phyloP scores from a whole-genome alignment of 2,888 invertebrate genomes.

The Melipona beecheii region DNA sequence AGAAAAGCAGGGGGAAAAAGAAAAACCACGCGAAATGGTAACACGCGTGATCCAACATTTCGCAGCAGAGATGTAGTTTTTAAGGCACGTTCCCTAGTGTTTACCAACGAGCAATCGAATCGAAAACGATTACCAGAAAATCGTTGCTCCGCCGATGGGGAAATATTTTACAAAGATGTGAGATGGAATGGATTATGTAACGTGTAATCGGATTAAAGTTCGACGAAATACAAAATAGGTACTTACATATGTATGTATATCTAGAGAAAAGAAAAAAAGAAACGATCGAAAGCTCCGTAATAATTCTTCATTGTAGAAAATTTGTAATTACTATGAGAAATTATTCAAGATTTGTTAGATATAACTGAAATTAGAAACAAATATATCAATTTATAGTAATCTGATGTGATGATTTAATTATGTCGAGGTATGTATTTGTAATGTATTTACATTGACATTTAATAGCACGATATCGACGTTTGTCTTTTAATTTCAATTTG shows the following conservation, averaged over 20 bases:
- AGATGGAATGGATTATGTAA: conserved; percentile 22
- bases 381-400: background rate
- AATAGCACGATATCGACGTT: background rate
- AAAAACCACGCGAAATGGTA: background rate
- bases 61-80: conserved; percentile 25
- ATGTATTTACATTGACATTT: background rate
- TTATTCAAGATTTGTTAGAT: background rate
- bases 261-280: background rate
- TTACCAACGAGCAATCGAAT: background rate
- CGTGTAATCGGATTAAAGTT: background rate
- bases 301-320: background rate
- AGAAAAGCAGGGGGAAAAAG: background rate
- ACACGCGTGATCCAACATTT: background rate
- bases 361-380: background rate
- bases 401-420: background rate
- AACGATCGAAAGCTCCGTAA: background rate
- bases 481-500: background rate
- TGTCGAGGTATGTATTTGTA: background rate
- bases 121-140: conserved; percentile 38
- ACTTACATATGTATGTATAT: too few relatives aligned
- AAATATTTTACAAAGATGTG: conserved; percentile 7
- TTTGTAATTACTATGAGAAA: background rate
- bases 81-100: conserved; percentile 12
- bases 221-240: background rate
- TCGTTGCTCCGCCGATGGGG: background rate